Conservation (phyloP, 2,113 vertebrate genomes). For the Garra rufa region DNA sequence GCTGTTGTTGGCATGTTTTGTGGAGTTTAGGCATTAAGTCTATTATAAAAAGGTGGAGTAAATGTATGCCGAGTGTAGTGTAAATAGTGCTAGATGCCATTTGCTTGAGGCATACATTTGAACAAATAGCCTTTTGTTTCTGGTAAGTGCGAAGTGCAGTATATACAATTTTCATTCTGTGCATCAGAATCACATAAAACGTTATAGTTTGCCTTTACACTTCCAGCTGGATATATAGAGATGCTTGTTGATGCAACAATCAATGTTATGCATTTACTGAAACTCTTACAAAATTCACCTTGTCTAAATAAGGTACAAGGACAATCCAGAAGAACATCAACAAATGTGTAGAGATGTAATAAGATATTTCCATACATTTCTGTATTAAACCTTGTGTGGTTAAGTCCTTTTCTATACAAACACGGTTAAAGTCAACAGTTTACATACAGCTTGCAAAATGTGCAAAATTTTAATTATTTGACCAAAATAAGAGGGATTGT, state of each 20-base stretch:
- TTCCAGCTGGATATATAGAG: not conserved
- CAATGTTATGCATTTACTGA: not conserved
- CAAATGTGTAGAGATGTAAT: not conserved
- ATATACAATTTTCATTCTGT: too few species aligned
- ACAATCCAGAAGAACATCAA: not conserved
- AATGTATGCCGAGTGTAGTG: not conserved
- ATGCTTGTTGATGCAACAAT: not conserved
- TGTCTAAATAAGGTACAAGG: not conserved
- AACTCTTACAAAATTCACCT: not conserved
- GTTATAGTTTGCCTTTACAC: not conserved
- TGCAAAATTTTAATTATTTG: too few species aligned
- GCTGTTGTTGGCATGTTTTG: not conserved
- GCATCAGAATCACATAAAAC: too few species aligned
- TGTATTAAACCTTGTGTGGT: too few species aligned
- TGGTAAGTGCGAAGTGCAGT: not conserved
- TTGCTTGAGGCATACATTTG: not conserved
- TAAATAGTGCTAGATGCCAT: not conserved
- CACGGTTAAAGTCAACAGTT: too few species aligned
- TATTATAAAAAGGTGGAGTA: not conserved
- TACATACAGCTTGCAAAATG: too few species aligned
- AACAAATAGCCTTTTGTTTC: not conserved
- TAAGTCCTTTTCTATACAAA: not conserved
- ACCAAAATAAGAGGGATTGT: too few species aligned
- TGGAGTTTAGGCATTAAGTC: too few species aligned
- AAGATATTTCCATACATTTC: too few species aligned